Conservation (phyloP, 1,140 invertebrate species). For the Drosophila navojoa region DNA sequence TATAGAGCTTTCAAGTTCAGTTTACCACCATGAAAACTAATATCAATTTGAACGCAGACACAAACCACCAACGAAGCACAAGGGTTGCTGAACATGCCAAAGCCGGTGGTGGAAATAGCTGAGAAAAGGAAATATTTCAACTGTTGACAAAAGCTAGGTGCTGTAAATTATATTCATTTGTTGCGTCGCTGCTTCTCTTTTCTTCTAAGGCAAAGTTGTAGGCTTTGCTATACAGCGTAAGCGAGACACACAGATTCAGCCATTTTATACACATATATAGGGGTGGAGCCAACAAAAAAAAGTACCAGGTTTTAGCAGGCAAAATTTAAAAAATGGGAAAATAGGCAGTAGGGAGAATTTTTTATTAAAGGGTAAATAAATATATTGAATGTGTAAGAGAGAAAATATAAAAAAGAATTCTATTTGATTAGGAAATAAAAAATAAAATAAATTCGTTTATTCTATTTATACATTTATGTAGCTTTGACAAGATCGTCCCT, state of each 20-base stretch:
- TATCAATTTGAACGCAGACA: conserved; percentile 16
- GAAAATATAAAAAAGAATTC: too few species aligned
- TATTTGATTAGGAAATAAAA: neutral
- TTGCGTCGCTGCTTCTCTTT: conserved; percentile 23
- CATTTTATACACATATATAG: conserved; percentile 56
- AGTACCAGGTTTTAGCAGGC: neutral
- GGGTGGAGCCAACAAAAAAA: conserved; percentile 41
- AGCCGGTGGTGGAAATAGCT: neutral
- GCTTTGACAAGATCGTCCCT: conserved; percentile 18
- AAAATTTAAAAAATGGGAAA: conserved; percentile 31
- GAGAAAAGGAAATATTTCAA: neutral
- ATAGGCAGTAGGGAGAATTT: neutral
- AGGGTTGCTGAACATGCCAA: neutral
- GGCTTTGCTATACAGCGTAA: neutral
- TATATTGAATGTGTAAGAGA: neutral
- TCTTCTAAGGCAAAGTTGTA: neutral
- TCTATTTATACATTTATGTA: neutral
- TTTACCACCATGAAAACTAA: neutral
- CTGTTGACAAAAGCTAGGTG: conserved; percentile 27
- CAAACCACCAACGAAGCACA: neutral
- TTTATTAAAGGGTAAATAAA: neutral
- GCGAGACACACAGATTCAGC: conserved; percentile 37
- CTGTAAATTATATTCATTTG: conserved; percentile 3
- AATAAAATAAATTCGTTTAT: neutral
- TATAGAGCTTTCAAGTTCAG: conserved; percentile 5